phyloP scores from a whole-genome alignment of 2,888 invertebrate species.

The Eupeodes latifasciatus region DNA sequence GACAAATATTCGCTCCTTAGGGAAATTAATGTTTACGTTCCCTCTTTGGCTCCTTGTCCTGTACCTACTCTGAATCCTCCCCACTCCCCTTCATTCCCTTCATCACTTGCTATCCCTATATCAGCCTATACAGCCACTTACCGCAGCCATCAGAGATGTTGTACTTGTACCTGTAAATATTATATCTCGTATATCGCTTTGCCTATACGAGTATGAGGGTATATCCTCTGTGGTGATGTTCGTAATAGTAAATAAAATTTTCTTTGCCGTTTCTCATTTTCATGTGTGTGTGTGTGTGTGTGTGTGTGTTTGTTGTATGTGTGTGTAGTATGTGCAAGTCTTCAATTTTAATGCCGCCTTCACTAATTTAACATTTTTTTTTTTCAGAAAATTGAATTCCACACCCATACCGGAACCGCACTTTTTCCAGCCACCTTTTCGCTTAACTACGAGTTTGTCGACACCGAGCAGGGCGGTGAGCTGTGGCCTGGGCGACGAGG shows the following conservation, averaged over 20 bases:
- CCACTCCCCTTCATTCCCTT: background rate
- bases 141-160: constrained; percentile 32
- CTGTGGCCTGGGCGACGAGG: constrained; percentile 85
- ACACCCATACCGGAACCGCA: constrained; percentile 90
- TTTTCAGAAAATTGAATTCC: constrained; percentile 85
- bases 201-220: background rate
- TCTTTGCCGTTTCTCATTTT: constrained; percentile 51
- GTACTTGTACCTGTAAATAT: constrained; percentile 66
- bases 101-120: background rate
- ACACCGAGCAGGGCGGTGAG: constrained; percentile 90
- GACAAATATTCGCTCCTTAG: constrained; percentile 76
- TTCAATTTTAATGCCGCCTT: constrained; percentile 60
- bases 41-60: constrained; percentile 64
- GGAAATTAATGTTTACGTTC: constrained; percentile 78
- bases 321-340: constrained; percentile 31
- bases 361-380: constrained; percentile 56
- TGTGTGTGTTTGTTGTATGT: background rate
- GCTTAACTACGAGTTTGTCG: constrained; percentile 92
- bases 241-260: constrained; percentile 63
- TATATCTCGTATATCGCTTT: constrained; percentile 39
- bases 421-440: constrained; percentile 91
- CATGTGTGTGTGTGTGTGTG: constrained; percentile 30
- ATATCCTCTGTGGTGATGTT: constrained; percentile 44
- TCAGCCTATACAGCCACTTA: constrained; percentile 43
- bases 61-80: background rate